These are phyloP conservation scores for Strigamia crassipes DNA, from an alignment of 2,888 invertebrate genomes.

Conservation along the genomic window DNA sequence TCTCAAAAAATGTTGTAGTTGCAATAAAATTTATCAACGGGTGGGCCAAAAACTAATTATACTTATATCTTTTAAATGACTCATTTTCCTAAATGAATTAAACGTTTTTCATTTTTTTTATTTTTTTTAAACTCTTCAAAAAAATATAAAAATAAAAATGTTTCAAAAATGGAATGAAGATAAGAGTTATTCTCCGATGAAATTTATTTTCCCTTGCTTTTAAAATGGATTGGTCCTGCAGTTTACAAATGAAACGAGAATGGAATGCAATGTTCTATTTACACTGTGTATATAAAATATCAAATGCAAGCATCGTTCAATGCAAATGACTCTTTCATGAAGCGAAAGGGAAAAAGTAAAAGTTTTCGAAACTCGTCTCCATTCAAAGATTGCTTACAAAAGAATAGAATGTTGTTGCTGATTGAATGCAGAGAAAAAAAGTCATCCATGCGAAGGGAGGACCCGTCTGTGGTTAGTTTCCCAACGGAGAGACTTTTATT, in stretches of 20 bases:
- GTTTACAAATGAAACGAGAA: background rate
- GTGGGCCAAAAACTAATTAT: slow-evolving; percentile 19
- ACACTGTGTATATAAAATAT: slow-evolving; percentile 20
- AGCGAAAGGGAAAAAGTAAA: slow-evolving; percentile 2
- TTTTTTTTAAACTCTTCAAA: no score
- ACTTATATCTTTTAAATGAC: background rate
- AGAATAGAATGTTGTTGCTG: slow-evolving; percentile 40
- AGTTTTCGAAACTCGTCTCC: slow-evolving; percentile 14
- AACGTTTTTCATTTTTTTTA: background rate
- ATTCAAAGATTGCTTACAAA: slow-evolving; percentile 35
- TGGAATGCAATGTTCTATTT: slow-evolving; percentile 7
- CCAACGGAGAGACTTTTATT: slow-evolving; percentile 36
- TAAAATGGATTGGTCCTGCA: background rate
- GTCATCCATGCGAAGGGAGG: slow-evolving; percentile 29
- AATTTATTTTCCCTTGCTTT: background rate
- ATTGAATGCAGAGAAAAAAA: slow-evolving; percentile 19
- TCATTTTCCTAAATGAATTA: background rate
- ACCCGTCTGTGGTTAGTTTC: slow-evolving; percentile 29
- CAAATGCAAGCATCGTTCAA: slow-evolving; percentile 25
- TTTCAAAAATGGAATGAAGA: background rate
- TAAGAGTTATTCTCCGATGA: background rate
- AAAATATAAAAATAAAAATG: background rate
- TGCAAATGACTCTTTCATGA: slow-evolving; percentile 40
- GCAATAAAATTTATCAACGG: slow-evolving; percentile 14
- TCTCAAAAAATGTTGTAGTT: slow-evolving; percentile 8